phyloP scores from a whole-genome alignment of 53 echinoderm and acorn worm genomes.

The Apostichopus leukothele region DNA sequence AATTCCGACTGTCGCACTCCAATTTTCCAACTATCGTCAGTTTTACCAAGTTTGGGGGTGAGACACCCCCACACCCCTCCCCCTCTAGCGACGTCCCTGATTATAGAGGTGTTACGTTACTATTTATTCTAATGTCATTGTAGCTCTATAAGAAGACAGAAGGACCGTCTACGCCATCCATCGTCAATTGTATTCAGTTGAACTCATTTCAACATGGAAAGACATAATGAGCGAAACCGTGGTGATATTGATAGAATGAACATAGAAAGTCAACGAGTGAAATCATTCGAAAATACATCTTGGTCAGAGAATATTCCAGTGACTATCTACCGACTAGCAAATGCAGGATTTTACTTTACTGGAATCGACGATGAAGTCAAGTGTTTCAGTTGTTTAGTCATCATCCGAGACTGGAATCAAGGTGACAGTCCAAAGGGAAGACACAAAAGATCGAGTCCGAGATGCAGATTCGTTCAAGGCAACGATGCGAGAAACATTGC shows the following conservation, averaged over 20 bases:
- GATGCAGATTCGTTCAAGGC: slow-evolving; percentile 30
- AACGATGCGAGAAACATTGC: slow-evolving; percentile 20
- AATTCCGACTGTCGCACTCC: too few species aligned
- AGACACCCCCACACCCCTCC: too few species aligned
- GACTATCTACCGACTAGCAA: slow-evolving; percentile 18
- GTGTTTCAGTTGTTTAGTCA: slow-evolving; percentile 28
- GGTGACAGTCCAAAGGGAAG: slow-evolving; percentile 43
- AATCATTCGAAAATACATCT: not conserved
- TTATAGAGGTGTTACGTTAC: too few species aligned
- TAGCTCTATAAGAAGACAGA: too few species aligned
- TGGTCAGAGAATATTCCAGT: not conserved
- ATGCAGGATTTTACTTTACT: slow-evolving; percentile 25
- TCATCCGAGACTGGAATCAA: slow-evolving; percentile 1
- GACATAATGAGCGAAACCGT: too few species aligned
- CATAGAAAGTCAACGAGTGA: slow-evolving; percentile 25
- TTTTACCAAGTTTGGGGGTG: too few species aligned
- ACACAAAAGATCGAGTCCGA: slow-evolving; percentile 34
- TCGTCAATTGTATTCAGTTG: too few species aligned
- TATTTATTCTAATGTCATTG: too few species aligned
- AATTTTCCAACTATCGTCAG: too few species aligned
- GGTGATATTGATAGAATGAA: not conserved
- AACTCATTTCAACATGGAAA: too few species aligned
- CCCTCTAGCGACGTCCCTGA: too few species aligned
- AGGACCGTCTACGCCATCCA: too few species aligned
- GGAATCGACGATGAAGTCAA: slow-evolving; percentile 24